Evolutionary conservation across 2,888 invertebrate species (phyloP).

Genomic region (Dryobota labecula): DNA sequence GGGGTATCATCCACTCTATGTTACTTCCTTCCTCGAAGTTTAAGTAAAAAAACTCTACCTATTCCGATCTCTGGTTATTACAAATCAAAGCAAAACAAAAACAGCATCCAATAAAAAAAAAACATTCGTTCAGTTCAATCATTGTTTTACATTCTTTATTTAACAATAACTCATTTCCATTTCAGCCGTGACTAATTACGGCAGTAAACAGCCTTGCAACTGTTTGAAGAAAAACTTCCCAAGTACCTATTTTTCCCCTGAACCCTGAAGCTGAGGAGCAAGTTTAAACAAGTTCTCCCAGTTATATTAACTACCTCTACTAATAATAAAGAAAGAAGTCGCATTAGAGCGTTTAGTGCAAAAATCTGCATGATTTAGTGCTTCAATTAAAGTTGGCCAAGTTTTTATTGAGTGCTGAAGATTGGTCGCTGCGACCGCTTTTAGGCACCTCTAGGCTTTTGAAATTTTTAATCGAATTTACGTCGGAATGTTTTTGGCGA

Average conservation of each 20-base stretch:
- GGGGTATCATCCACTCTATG: too few relatives aligned
- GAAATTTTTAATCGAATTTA: constrained; percentile 44
- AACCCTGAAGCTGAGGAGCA: constrained; percentile 42
- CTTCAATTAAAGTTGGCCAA: constrained; percentile 62
- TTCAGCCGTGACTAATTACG: constrained; percentile 47
- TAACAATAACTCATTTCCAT: constrained; percentile 44
- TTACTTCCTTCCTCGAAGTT: too few relatives aligned
- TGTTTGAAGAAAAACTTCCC: constrained; percentile 40
- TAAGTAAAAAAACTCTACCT: too few relatives aligned
- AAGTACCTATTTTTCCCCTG: constrained; percentile 23
- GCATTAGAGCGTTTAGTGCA: constrained; percentile 65
- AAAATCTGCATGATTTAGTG: constrained; percentile 63
- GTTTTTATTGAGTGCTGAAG: constrained; percentile 62
- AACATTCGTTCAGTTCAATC: constrained; percentile 11
- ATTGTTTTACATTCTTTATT: constrained; percentile 37
- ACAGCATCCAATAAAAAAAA: not conserved
- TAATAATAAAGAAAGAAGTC: constrained; percentile 67
- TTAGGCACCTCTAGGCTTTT: constrained; percentile 32
- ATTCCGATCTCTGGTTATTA: too few relatives aligned
- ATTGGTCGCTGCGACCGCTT: constrained; percentile 35
- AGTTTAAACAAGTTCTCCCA: constrained; percentile 66
- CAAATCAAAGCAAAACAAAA: too few relatives aligned
- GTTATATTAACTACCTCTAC: constrained; percentile 63
- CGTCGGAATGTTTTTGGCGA: constrained; percentile 24
- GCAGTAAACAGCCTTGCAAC: constrained; percentile 32